These are phyloP conservation scores for Drosophila mayaguana DNA, from an alignment of 2,888 invertebrate genomes.

Conservation along the genomic window DNA sequence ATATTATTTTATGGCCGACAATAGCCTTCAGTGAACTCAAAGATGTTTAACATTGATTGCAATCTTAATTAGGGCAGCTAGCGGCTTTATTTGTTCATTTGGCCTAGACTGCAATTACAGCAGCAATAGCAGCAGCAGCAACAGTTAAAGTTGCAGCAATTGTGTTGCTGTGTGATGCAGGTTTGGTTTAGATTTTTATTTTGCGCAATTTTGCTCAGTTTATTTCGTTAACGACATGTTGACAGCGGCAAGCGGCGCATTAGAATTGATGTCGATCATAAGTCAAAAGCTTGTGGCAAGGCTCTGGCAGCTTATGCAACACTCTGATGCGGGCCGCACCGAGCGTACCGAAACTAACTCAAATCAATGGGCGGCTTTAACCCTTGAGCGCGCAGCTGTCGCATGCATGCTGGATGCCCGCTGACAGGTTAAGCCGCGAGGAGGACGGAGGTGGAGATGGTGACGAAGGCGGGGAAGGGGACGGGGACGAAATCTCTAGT, in stretches of 20 bases:
- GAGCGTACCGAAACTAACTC: slow-evolving; percentile 16
- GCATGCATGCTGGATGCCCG: slow-evolving; percentile 30
- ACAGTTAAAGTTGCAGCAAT: slow-evolving; percentile 9
- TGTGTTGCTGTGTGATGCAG: slow-evolving; percentile 21
- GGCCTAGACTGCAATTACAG: slow-evolving; percentile 39
- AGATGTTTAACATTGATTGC: not conserved
- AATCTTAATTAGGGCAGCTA: slow-evolving; percentile 16
- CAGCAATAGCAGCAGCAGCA: slow-evolving; percentile 11
- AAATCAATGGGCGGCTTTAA: slow-evolving; percentile 58
- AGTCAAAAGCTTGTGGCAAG: slow-evolving; percentile 77
- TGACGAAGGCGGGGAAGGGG: not conserved
- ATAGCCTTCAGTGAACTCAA: not conserved
- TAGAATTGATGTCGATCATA: slow-evolving; percentile 81
- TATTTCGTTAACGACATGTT: slow-evolving; percentile 76
- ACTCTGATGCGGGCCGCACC: slow-evolving; percentile 32
- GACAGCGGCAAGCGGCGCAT: slow-evolving; percentile 77
- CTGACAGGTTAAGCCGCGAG: slow-evolving; percentile 52
- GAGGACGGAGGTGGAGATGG: not conserved
- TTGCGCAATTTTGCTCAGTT: slow-evolving; percentile 39
- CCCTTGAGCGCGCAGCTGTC: slow-evolving; percentile 58
- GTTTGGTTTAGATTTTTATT: slow-evolving; percentile 20
- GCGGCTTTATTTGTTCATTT: slow-evolving; percentile 46
- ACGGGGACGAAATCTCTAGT: not conserved
- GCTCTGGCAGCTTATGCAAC: slow-evolving; percentile 63
- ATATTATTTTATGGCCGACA: not conserved